Evolutionary conservation across 2,888 invertebrate species (phyloP), one percentile per base, ranked within the genome.

Genomic region (Nemotelus pantherinus): DNA sequence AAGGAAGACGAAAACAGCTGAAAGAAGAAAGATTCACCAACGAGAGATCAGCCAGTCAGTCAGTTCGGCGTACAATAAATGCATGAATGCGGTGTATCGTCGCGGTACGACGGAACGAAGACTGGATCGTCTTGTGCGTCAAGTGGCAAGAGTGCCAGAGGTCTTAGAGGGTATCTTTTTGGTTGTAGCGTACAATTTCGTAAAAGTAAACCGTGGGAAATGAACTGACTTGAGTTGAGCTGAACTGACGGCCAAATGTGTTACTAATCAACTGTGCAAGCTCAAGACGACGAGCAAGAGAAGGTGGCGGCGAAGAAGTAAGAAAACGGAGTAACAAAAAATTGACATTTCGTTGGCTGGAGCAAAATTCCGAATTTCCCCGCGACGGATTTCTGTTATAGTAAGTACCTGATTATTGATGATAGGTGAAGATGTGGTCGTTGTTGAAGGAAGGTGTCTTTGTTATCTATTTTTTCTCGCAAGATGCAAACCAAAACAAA

Each of bases 161-260:
- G 55, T 70, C 53, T 48, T 41, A 6, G n/a, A 53, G 43, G 10
- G 55, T 39, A 70, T 53, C 53, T 53, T 25, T 25, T 39, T 41
- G 55, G 70, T 70, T 44, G 70, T 68, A 70, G 70, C 43, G 70
- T 72, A 60, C 72, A 72, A 58, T 57, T 65, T 67, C 53, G 50
- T 43, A 78, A 78, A 78, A 78, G 77, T 78, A 75, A 78, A 78
- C 77, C 77, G 77, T 78, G 77, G 77, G 77, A 77, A 77, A 58
- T 67, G 25, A 25, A 67, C 53, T 43, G 57, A 57, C 4, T 57
- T 10, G 6, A 9, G 53, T 10, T 25, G 25, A 25, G 25, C 25
- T 25, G 25, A 48, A 41, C 68, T 63, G 63, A 39, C 63, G 63
- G 63, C 41, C 57, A 70, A 70, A 70, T 70, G 70, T 68, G 70